phyloP scores from a whole-genome alignment of 2,113 vertebrate genomes.

The Actinemys pallida region DNA sequence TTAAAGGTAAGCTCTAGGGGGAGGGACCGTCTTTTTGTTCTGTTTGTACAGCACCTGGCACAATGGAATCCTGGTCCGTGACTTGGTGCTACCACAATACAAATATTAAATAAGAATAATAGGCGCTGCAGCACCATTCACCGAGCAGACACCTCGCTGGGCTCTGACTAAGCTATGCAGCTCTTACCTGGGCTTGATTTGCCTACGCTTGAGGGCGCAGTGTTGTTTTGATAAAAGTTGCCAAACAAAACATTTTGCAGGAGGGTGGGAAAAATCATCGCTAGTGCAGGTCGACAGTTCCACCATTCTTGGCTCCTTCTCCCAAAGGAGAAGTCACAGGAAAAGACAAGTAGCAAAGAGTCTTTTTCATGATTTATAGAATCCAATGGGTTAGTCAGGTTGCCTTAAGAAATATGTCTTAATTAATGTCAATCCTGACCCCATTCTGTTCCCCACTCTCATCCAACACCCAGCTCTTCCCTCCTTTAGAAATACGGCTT shows the following conservation, averaged over 20 bases:
- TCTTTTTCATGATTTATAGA: neutral
- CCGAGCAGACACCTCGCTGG: neutral
- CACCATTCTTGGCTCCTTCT: neutral
- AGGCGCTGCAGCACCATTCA: neutral
- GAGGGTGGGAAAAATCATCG: neutral
- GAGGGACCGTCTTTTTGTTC: neutral
- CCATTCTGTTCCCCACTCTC: neutral
- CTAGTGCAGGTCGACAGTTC: neutral
- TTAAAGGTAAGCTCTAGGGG: neutral
- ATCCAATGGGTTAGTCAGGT: neutral
- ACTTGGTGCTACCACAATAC: neutral
- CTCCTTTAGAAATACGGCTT: neutral
- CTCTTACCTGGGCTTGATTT: neutral
- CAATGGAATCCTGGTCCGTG: neutral
- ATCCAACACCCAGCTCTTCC: neutral
- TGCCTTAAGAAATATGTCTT: neutral
- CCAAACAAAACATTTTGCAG: neutral
- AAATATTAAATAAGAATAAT: neutral
- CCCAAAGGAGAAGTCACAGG: neutral
- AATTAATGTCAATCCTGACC: neutral
- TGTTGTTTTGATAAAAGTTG: accelerated
- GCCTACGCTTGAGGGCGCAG: neutral
- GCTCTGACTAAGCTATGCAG: neutral
- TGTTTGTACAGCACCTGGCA: neutral
- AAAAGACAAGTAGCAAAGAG: neutral